Evolutionary conservation across 1,140 invertebrate species (phyloP).

Genomic region (Metaphire vulgaris): DNA sequence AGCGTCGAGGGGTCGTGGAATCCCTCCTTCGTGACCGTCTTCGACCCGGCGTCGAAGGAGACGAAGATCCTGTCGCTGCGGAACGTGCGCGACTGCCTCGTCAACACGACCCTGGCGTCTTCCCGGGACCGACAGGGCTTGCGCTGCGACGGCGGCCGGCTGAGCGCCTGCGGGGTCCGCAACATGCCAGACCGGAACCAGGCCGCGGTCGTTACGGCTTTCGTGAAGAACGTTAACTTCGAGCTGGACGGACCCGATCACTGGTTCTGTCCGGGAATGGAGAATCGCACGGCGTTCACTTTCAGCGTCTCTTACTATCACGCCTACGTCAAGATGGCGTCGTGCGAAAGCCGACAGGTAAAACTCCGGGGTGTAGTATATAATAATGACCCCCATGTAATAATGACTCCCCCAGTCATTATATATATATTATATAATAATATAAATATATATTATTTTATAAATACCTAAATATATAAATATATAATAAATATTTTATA

Average conservation of each 20-base stretch:
- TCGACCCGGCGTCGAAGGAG: slow-evolving; percentile 17
- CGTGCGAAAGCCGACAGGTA: slow-evolving; percentile 11
- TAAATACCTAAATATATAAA: too few relatives aligned
- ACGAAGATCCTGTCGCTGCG: neutral
- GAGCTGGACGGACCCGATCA: slow-evolving; percentile 18
- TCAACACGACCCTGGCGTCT: slow-evolving; percentile 20
- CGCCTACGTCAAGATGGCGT: slow-evolving; percentile 28
- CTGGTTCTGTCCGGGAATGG: slow-evolving; percentile 10
- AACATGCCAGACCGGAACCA: slow-evolving; percentile 10
- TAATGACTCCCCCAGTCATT: too few relatives aligned
- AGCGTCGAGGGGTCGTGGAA: slow-evolving; percentile 22
- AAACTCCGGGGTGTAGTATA: too few relatives aligned
- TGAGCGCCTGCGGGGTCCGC: slow-evolving; percentile 15
- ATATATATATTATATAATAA: too few relatives aligned
- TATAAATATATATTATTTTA: too few relatives aligned
- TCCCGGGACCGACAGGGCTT: slow-evolving; percentile 22
- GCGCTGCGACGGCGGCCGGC: slow-evolving; percentile 22
- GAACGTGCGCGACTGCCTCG: slow-evolving; percentile 8
- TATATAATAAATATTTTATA: too few relatives aligned
- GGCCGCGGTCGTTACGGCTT: slow-evolving; percentile 4
- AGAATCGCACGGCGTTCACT: slow-evolving; percentile 11
- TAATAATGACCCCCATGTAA: too few relatives aligned
- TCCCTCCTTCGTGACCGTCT: slow-evolving; percentile 23
- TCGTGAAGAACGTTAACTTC: slow-evolving; percentile 25
- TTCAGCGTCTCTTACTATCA: slow-evolving; percentile 29